A percentile compares a stretch with the other conserved stretches of the same genome.
These are phyloP conservation scores for Elephantulus edwardii DNA, from an alignment of 2,113 vertebrate genomes.

Conservation along the genomic window DNA sequence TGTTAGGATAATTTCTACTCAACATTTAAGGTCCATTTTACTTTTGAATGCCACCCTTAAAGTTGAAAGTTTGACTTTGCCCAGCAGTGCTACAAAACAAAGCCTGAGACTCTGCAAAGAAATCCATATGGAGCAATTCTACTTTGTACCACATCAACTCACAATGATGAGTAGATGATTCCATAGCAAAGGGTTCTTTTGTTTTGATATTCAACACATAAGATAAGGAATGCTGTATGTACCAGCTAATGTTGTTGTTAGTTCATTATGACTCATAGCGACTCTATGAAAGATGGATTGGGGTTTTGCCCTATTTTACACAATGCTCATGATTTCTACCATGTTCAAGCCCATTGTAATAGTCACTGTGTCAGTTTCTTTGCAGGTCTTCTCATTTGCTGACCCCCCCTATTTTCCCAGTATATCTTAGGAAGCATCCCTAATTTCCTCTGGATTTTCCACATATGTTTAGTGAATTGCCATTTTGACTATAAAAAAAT, in stretches of 20 bases:
- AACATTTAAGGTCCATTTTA: not conserved
- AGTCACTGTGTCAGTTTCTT: too few relatives aligned
- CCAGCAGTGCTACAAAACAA: not conserved
- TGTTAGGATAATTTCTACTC: conserved; percentile 46
- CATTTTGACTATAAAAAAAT: conserved; percentile 36
- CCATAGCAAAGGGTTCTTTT: not conserved
- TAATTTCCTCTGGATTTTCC: conserved; percentile 33
- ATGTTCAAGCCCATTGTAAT: too few relatives aligned
- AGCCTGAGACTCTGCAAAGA: not conserved
- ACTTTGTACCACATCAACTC: not conserved
- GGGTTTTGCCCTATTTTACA: too few relatives aligned
- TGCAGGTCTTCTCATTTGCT: too few relatives aligned
- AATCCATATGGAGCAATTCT: not conserved
- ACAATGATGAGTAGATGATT: not conserved
- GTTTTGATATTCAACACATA: conserved; percentile 1
- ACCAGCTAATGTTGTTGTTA: too few relatives aligned
- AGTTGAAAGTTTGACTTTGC: not conserved
- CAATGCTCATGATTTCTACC: too few relatives aligned
- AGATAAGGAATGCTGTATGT: conserved; percentile 39
- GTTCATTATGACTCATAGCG: too few relatives aligned
- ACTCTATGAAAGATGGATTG: too few relatives aligned
- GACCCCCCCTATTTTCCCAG: too few relatives aligned
- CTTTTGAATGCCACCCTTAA: not conserved
- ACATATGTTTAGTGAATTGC: conserved; percentile 6
- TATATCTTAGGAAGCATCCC: not conserved